Base-by-base conservation (phyloP, 2,888 invertebrate species). In the Apocheima hispidaria region DNA sequence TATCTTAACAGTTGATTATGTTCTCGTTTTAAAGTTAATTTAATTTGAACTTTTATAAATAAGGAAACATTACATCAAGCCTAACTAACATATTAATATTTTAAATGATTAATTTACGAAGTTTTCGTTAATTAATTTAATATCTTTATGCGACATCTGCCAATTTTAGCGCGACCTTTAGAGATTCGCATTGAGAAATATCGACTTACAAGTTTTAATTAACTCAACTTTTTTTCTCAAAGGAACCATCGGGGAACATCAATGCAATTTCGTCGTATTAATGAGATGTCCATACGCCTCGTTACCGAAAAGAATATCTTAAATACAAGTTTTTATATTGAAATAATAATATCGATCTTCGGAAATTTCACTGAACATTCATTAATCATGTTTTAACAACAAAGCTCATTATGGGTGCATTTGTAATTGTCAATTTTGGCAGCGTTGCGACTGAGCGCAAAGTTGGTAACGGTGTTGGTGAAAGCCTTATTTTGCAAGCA, bases 351-450 rank as follows among this genome's bases (percentile, higher is more conserved):
- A 60, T 60, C 60, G 60, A 60, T 46, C 50, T 54, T 76, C 77
- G 76, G 73, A 79, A 83, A 79, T 82, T 84, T 83, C 75, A 70
- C 77, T 75, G 74, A 71, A 71, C 73, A 62, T 74, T 81, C 87
- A 87, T 90, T 84, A 87, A 89, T 90, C 88, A 90, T 83, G 78
- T 79, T 81, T 64, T 81, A 84, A 86, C 84, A 86, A 87, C 61
- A 52, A 78, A 83, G 78, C 87, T 88, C 88, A 90, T 91, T 91
- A 90, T 83, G 80, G 82, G 75, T 84, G 82, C 84, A 89, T 90
- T 89, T 87, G 85, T 89, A 86, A 87, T 88, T 88, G 87, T 87
- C 88, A 86, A 83, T 86, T 87, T 88, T 75, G 83, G 82, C 78
- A 79, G 69, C 77, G 79, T 79, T 75, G 72, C 72, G 68, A 66